Evolutionary conservation across 2,888 invertebrate species (phyloP).

Genomic region (Noctua fimbriata): DNA sequence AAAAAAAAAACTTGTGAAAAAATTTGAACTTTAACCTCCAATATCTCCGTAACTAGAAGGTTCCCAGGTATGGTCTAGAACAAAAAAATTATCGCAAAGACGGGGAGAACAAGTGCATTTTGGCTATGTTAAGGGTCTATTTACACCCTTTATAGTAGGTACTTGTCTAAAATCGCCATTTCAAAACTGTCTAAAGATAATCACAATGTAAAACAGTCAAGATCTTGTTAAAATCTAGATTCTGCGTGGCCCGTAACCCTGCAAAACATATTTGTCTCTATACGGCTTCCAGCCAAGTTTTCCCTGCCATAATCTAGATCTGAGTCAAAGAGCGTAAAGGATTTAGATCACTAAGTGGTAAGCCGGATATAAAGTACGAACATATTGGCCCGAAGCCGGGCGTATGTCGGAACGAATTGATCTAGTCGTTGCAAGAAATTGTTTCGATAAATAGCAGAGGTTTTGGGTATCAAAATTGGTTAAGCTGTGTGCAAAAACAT

Average conservation of each 20-base stretch:
- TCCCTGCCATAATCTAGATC: constrained; percentile 53
- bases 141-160: too few relatives aligned
- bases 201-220: not conserved
- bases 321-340: constrained; percentile 40
- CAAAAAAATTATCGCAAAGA: too few relatives aligned
- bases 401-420: constrained; percentile 18
- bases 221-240: not conserved
- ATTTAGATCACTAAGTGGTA: constrained; percentile 24
- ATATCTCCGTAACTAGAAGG: too few relatives aligned
- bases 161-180: not conserved
- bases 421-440: constrained; percentile 16
- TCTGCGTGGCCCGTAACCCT: constrained; percentile 31
- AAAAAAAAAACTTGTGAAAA: too few relatives aligned
- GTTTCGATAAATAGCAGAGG: not conserved
- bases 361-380: constrained; percentile 11
- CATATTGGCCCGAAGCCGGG: constrained; percentile 21
- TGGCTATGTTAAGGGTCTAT: too few relatives aligned
- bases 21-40: too few relatives aligned
- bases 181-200: not conserved
- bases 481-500: too few relatives aligned
- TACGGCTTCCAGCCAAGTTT: constrained; percentile 46
- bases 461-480: not conserved
- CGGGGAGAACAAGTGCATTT: too few relatives aligned
- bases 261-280: constrained; percentile 17
- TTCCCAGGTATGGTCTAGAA: too few relatives aligned